Conservation (phyloP, 2,888 invertebrate genomes). For the Spicauda simplicius region DNA sequence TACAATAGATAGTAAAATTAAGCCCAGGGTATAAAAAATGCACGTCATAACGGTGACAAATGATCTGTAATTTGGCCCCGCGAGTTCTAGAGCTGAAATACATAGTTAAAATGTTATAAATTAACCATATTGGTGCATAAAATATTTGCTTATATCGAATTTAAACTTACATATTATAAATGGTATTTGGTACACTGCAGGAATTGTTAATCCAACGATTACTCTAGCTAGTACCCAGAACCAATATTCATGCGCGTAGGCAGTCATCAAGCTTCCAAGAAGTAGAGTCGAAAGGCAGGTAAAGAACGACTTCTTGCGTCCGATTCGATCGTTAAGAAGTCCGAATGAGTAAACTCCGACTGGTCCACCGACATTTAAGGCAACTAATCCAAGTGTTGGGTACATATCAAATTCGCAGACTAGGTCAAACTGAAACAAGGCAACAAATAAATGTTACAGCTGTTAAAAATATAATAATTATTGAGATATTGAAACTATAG, state of each 20-base stretch:
- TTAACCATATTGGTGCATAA: background rate
- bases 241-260: constrained; percentile 91
- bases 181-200: constrained; percentile 97
- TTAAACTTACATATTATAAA: constrained; percentile 94
- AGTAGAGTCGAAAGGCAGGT: constrained; percentile 92
- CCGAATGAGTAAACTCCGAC: constrained; percentile 96
- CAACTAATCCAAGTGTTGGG: constrained; percentile 93
- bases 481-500: too few species aligned
- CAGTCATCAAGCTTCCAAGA: constrained; percentile 91
- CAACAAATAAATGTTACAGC: background rate
- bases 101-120: background rate
- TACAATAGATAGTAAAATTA: constrained; percentile 93
- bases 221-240: constrained; percentile 92
- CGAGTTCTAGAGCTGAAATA: constrained; percentile 92
- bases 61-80: constrained; percentile 95
- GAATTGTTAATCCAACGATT: constrained; percentile 95
- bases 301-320: constrained; percentile 94
- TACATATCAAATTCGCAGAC: constrained; percentile 95
- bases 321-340: constrained; percentile 93
- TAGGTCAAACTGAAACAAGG: constrained; percentile 92
- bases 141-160: background rate
- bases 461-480: too few species aligned
- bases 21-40: constrained; percentile 94
- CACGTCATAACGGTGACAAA: constrained; percentile 97
- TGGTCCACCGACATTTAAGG: constrained; percentile 94